Evolutionary conservation across 2,113 vertebrate species (phyloP), one percentile per base, ranked within the genome.

Genomic region (Triplophysa tibetana): DNA sequence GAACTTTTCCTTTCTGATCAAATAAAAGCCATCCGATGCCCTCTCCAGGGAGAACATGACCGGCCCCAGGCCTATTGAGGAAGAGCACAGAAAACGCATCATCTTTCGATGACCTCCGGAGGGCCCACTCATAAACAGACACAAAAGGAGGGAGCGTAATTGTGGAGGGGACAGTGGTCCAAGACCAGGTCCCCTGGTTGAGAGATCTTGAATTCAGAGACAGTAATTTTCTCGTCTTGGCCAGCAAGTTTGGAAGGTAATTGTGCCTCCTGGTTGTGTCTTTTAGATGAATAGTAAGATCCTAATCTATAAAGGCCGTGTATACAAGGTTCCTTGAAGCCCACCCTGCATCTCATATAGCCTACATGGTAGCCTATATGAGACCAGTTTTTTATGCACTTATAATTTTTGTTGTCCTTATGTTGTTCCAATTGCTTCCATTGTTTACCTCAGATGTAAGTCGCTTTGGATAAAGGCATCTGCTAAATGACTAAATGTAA

Each of bases 221-320:
- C 85, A 88, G 85, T 88, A 85, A 90, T 91, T 89, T 91, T 85
- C 88, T 89, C 85, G 88, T 86, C 88, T 90, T 88, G 88, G 88
- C 82, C 89, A 90, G 85, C 89, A 89, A 87, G 90, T 88, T 84
- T 84, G 80, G 82, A 85, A 87, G 66, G 88, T 93, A 91, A 92
- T 92, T 92, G 89, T 68, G 70, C 88, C 91, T 85, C 82, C 83
- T 85, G 89, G 91, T 86, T 87, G 70, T 76, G 84, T 90, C 87
- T 86, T 9, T 82, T 83, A 88, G 83, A 86, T 81, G 78, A 76
- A 80, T 82, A 70, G 86, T 88, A 82, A 85, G 83, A 87, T 86
- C 82, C 83, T 87, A 82, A 81, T 63, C 79, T 70, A n/a, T 56
- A 41, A 10, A 52, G 50, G 66, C n/a, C 48, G 45, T 56, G 54